Conservation (phyloP, 1,140 invertebrate genomes). For the Scaptomyza graminum region DNA sequence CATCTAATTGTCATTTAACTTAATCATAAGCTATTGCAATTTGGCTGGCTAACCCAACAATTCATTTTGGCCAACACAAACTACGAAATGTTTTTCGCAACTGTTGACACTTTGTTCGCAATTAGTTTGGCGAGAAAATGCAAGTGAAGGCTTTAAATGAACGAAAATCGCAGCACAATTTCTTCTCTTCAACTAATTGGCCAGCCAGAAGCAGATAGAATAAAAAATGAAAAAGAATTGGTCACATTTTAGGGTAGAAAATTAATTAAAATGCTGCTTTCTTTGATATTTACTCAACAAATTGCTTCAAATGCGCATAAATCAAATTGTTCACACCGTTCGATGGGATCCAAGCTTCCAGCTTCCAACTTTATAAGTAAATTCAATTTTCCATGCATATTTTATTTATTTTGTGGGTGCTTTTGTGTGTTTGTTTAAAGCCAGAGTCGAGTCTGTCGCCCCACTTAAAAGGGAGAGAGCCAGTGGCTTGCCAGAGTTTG, state of each 20-base stretch:
- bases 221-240: background rate
- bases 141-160: slow-evolving; percentile 34
- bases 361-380: slow-evolving; percentile 21
- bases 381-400: slow-evolving; percentile 75
- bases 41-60: slow-evolving; percentile 30
- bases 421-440: slow-evolving; percentile 66
- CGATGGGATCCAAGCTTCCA: slow-evolving; percentile 37
- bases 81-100: slow-evolving; percentile 45
- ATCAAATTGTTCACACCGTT: slow-evolving; percentile 78
- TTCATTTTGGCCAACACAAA: slow-evolving; percentile 14
- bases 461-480: too few relatives aligned
- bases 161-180: slow-evolving; percentile 58
- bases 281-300: slow-evolving; percentile 77
- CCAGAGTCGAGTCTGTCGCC: slow-evolving; percentile 52
- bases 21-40: slow-evolving; percentile 72
- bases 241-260: slow-evolving; percentile 31
- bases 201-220: slow-evolving; percentile 36
- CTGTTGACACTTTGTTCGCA: slow-evolving; percentile 81
- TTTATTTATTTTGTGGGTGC: slow-evolving; percentile 49
- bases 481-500: background rate
- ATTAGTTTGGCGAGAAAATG: slow-evolving; percentile 63
- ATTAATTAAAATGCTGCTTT: slow-evolving; percentile 78
- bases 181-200: slow-evolving; percentile 64
- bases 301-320: slow-evolving; percentile 81
- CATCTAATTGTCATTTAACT: slow-evolving; percentile 76